Evolutionary conservation across 2,113 vertebrate genomes (phyloP), one percentile per base, ranked within the genome.

Genomic region (Solenodon paradoxus): DNA sequence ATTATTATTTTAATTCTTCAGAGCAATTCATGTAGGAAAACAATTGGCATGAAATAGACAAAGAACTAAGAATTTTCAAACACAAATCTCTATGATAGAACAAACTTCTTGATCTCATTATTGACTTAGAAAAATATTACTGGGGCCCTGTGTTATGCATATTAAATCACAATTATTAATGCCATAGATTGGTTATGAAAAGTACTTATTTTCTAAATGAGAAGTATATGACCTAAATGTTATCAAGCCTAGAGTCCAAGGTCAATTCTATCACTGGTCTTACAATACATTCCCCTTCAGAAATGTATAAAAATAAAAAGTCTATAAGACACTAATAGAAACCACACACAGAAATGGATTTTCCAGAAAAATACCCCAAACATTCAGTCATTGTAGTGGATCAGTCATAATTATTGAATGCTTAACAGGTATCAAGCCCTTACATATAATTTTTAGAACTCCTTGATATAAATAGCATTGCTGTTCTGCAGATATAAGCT

Each of bases 1-100:
- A 96, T 13, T 91, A 96, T 92, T 77, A 96, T 86, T 89, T 96
- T 90, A 94, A 95, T 64, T 75, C 57, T 47, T 97, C 55, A 66
- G n/a, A 88, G 57, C 64, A 90, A 92, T 28, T 4, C 35, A 82
- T 81, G 20, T 71, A 92, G 61, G 26, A 92, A 92, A 95, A 81
- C 61, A 81, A 78, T 20, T 64, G 28, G 3, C 26, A 94, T 57
- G 26, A 80, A 35, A 72, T 12, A 51, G 11, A 64, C 42, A 84
- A 88, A 57, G 26, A 85, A 61, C 15, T 61, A 82, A 55, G 28
- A 85, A 84, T 88, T 82, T 13, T 63, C 30, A 83, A 59, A 38
- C 11, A 45, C 15, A 71, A 17, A 40, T 64, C 13, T 64, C 4
- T 84, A 68, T 88, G 4, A 40, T 79, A 89, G 45, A 83, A 68